A percentile compares a stretch with the other conserved stretches of the same genome.
Evolutionary conservation across 2,797 vertebrate genomes (phyloP).

Genomic region (Hydrolagus colliei): DNA sequence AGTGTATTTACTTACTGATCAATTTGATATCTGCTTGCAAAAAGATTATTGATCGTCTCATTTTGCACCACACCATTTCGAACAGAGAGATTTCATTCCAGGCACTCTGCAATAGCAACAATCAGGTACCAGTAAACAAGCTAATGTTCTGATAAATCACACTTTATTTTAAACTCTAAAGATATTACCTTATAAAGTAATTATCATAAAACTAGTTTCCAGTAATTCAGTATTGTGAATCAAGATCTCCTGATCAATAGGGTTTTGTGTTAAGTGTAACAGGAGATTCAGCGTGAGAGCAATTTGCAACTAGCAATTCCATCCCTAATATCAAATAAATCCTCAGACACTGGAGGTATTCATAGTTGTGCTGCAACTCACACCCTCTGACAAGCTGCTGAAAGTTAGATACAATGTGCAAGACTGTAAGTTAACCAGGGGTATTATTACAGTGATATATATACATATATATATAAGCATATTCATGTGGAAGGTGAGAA

Average conservation of each 20-base stretch:
- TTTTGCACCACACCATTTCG: constrained; percentile 7
- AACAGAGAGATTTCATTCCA: not conserved
- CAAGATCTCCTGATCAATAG: not conserved
- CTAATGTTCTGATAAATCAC: not conserved
- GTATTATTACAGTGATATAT: not conserved
- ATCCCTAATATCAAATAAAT: constrained; percentile 1
- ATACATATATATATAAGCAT: not conserved
- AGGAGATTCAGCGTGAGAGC: not conserved
- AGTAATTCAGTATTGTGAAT: not conserved
- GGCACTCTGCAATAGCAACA: not conserved
- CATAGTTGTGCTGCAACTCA: not conserved
- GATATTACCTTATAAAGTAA: not conserved
- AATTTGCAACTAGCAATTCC: not conserved
- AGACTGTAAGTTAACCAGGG: not conserved
- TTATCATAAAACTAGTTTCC: constrained; percentile 13
- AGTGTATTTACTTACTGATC: not conserved
- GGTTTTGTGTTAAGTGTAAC: not conserved
- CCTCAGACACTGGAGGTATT: constrained; percentile 7
- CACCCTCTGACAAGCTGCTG: not conserved
- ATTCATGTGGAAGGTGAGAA: not conserved
- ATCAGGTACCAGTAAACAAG: constrained; percentile 7
- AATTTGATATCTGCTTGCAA: constrained; percentile 4
- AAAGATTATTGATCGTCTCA: constrained; percentile 14
- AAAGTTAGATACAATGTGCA: constrained; percentile 7
- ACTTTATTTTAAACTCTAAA: not conserved